phyloP scores from a whole-genome alignment of 2,113 vertebrate species.

The Anas platyrhynchos region DNA sequence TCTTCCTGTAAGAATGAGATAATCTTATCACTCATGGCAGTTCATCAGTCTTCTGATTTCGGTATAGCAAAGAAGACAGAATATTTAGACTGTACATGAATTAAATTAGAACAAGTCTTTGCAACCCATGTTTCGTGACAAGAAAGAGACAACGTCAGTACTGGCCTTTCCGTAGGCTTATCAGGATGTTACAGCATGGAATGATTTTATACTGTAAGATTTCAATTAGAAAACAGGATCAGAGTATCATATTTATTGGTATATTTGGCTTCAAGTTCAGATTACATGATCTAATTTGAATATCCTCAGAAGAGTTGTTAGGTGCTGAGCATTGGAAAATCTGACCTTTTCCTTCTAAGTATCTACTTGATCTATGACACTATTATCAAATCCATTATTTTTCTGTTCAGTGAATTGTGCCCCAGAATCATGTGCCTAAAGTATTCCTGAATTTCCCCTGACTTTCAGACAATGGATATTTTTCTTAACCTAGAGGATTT shows the following conservation, averaged over 20 bases:
- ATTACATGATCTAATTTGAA: neutral
- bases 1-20: neutral
- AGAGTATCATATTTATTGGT: neutral
- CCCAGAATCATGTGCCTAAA: neutral
- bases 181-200: neutral
- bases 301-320: neutral
- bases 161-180: neutral
- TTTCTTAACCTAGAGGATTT: conserved; percentile 8
- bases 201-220: neutral
- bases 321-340: neutral
- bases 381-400: neutral
- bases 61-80: neutral
- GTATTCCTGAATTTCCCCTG: neutral
- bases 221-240: neutral
- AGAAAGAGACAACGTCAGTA: neutral
- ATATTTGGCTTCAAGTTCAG: neutral
- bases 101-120: neutral
- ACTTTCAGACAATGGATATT: neutral
- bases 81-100: neutral
- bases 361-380: neutral
- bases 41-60: neutral
- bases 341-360: neutral
- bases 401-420: neutral
- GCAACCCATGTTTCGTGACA: neutral
- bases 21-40: neutral